These are phyloP conservation scores for Sycophila sp. DNA, from an alignment of 1,140 invertebrate species.

Conservation along the genomic window DNA sequence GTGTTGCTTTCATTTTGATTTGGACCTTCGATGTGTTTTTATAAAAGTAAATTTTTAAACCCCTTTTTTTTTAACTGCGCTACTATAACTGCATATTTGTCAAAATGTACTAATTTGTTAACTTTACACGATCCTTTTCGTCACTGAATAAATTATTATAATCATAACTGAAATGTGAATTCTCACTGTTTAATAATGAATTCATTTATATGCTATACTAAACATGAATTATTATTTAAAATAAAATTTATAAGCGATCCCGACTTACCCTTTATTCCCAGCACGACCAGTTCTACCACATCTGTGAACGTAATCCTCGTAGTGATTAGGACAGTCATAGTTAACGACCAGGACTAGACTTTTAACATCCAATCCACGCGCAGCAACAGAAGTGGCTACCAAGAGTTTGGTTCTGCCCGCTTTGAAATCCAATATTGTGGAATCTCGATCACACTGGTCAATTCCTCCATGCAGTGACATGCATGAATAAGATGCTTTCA, in stretches of 20 bases:
- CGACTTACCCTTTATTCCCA: constrained; percentile 87
- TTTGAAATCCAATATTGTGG: constrained; percentile 98
- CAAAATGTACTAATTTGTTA: no score
- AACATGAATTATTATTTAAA: not conserved
- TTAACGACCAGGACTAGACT: constrained; percentile 98
- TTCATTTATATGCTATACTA: no score
- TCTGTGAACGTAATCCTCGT: constrained; percentile 99
- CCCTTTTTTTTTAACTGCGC: no score
- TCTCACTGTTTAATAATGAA: no score
- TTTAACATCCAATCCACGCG: constrained; percentile 97
- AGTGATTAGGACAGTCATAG: constrained; percentile 99
- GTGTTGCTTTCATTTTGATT: no score
- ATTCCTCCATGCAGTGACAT: constrained; percentile 98
- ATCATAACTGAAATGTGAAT: no score
- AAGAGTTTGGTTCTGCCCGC: constrained; percentile 85
- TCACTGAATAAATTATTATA: no score
- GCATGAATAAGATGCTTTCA: constrained; percentile 96
- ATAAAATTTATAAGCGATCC: not conserved
- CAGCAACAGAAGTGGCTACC: constrained; percentile 96
- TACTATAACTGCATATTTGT: no score
- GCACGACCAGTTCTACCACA: constrained; percentile 94
- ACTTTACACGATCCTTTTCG: no score
- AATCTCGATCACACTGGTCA: constrained; percentile 98
- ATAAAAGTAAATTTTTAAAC: no score
- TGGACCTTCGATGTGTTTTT: no score